phyloP scores from a whole-genome alignment of 2,113 vertebrate genomes.

The Halcyon senegalensis region DNA sequence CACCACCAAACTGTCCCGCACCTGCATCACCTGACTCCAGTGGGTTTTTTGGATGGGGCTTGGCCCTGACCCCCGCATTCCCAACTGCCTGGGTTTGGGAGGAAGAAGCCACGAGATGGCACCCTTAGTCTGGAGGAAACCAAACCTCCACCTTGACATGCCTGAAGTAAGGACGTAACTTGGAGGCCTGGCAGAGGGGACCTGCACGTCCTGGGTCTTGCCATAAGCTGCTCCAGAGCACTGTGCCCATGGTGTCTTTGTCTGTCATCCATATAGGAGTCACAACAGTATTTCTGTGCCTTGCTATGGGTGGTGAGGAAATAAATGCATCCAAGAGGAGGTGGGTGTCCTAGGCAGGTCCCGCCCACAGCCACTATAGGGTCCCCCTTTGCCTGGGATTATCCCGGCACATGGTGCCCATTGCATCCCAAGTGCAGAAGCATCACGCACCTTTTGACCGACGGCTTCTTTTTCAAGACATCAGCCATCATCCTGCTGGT shows the following conservation, averaged over 20 bases:
- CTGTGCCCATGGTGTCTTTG: not conserved
- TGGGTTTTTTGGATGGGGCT: not conserved
- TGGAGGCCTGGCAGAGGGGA: not conserved
- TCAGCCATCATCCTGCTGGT: conserved; percentile 66
- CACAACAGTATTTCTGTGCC: not conserved
- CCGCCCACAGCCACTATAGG: rapidly evolving
- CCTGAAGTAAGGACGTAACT: not conserved
- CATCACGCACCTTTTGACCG: conserved; percentile 50
- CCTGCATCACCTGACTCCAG: rapidly evolving
- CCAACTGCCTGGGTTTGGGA: not conserved
- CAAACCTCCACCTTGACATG: not conserved
- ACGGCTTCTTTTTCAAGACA: conserved; percentile 23
- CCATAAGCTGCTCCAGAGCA: not conserved
- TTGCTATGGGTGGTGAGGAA: rapidly evolving
- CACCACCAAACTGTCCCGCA: not conserved
- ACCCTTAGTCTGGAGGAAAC: conserved; percentile 30
- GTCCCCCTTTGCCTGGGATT: not conserved
- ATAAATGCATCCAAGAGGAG: not conserved
- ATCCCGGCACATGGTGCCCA: rapidly evolving
- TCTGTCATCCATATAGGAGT: not conserved
- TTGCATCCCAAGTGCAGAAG: rapidly evolving
- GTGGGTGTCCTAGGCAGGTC: not conserved
- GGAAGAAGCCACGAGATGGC: conserved; percentile 61
- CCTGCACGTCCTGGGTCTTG: not conserved
- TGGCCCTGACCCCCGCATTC: rapidly evolving